phyloP scores from a whole-genome alignment of 30 jellyfish, hydroid and myxozoan species.

The Cassiopea andromeda region DNA sequence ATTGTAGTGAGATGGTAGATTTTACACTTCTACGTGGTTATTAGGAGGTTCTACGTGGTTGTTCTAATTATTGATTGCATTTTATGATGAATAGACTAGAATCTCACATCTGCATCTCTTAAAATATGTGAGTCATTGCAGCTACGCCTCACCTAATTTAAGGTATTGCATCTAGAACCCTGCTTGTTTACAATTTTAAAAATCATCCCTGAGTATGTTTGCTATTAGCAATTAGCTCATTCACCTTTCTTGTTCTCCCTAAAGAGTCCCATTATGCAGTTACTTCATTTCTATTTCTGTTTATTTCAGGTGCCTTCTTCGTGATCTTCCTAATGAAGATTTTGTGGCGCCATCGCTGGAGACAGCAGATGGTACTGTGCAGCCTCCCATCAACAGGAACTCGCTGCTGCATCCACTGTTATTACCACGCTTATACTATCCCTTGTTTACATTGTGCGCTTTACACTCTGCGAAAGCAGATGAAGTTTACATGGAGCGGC shows the following conservation, averaged over 20 bases:
- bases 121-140: no score
- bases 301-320: conserved; percentile 62
- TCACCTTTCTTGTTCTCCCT: no score
- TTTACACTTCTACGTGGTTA: no score
- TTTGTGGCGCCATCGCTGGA: conserved; percentile 73
- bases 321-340: conserved; percentile 90
- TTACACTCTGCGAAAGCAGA: conserved; percentile 85
- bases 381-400: conserved; percentile 62
- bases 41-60: no score
- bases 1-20: no score
- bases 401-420: conserved; percentile 75
- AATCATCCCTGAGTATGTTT: no score
- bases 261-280: not conserved
- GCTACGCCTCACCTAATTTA: no score
- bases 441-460: conserved; percentile 85
- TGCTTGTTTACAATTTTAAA: no score
- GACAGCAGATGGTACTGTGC: conserved; percentile 58
- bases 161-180: no score
- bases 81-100: no score
- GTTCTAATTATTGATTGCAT: no score
- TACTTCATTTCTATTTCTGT: not conserved
- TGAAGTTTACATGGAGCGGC: conserved; percentile 80
- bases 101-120: no score
- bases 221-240: not conserved
- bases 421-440: conserved; percentile 87